A percentile compares a stretch with the other conserved stretches of the same genome.
phyloP scores from a whole-genome alignment of 2,888 invertebrate species.

The Blastobasis lacticolella region DNA sequence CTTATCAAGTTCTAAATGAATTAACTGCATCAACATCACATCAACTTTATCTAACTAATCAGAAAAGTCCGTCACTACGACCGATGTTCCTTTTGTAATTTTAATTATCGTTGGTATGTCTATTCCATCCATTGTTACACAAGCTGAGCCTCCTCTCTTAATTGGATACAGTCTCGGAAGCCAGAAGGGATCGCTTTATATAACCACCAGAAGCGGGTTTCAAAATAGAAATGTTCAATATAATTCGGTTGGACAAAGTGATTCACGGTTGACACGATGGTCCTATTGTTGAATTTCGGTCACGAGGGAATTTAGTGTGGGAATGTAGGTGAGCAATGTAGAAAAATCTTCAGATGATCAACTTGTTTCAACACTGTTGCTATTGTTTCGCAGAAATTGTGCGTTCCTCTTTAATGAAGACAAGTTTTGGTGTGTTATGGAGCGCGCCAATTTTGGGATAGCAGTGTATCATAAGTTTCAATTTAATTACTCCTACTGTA shows the following conservation, averaged over 20 bases:
- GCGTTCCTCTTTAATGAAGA: neutral
- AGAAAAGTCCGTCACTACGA: slow-evolving; percentile 3
- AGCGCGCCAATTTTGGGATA: too few species aligned
- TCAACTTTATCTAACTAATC: too few species aligned
- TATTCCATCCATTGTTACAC: slow-evolving; percentile 30
- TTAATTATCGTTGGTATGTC: slow-evolving; percentile 39
- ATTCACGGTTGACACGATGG: slow-evolving; percentile 36
- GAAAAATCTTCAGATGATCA: slow-evolving; percentile 51
- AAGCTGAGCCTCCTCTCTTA: slow-evolving; percentile 25
- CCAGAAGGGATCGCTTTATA: slow-evolving; percentile 1
- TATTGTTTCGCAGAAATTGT: slow-evolving; percentile 47
- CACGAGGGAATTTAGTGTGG: slow-evolving; percentile 58
- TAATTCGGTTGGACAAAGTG: neutral
- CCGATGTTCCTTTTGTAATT: slow-evolving; percentile 35
- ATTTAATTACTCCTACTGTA: too few species aligned
- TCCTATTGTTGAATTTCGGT: slow-evolving; percentile 42
- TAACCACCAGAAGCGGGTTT: neutral
- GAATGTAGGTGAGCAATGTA: slow-evolving; percentile 41
- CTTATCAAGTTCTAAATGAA: too few species aligned
- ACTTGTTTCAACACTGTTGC: slow-evolving; percentile 41
- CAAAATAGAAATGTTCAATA: slow-evolving; percentile 2
- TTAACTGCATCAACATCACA: too few species aligned
- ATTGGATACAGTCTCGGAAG: slow-evolving; percentile 27
- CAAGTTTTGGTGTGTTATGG: neutral
- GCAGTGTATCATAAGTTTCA: too few species aligned